Evolutionary conservation across 2,797 vertebrate genomes (phyloP), one percentile per base, ranked within the genome.

Genomic region (Fistularia commersonii): DNA sequence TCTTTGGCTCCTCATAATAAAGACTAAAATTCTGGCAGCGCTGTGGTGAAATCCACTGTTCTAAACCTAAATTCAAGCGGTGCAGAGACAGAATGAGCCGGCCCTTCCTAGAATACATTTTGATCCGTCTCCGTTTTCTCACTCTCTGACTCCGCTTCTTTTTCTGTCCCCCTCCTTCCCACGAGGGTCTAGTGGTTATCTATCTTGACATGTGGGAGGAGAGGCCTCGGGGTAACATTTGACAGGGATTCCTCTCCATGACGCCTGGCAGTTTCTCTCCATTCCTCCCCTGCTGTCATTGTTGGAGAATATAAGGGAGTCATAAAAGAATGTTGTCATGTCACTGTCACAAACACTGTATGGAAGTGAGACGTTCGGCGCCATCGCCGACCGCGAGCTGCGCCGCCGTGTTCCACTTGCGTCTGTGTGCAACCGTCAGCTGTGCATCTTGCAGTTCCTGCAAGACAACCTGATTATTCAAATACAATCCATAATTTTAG

Each of bases 301-400:
- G 67, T 36, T 45, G 62, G 66, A 52, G 65, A 64, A 70, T 73
- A 69, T 64, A 65, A 80, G 71, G 66, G 48, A 68, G 53, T 64
- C 64, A 79, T 81, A 76, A 81, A 82, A 80, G 67, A 76, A 47
- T 15, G 61, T 66, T 78, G 75, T 81, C 78, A 78, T 87, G 80
- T 83, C 69, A 79, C 67, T 81, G 77, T 82, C 82, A 73, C 57
- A 69, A 59, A 74, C 63, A 73, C 60, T 70, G 58, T 77, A 62
- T 65, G 55, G 52, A 74, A 49, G 39, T 7, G 32, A 67, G 57
- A 45, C 8, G 50, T 77, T 69, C 63, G 1, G 47, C 50, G 37
- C 23, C 51, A 33, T 5, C 52, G 54, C 38, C 8, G 3, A 40
- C 39, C 54, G 45, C 54, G 64, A 51, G 50, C 51, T 34, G 52